A percentile compares a stretch with the other conserved stretches of the same genome.
These are phyloP conservation scores for Aethina tumida DNA, from an alignment of 1,140 invertebrate genomes.

Conservation along the genomic window DNA sequence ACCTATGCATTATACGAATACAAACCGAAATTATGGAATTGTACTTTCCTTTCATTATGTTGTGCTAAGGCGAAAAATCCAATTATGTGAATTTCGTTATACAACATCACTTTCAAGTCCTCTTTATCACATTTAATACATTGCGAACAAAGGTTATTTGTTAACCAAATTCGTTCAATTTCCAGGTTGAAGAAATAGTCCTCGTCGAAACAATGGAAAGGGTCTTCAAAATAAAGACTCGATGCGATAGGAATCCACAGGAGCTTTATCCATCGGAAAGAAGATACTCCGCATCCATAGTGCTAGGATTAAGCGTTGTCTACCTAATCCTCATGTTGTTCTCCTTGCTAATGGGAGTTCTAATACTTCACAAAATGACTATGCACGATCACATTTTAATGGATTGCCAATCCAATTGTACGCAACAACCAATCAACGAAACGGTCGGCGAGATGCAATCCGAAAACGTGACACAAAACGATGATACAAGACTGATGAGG, in stretches of 20 bases:
- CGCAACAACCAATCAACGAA: neutral
- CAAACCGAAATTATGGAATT: no score
- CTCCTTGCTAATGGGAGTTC: slow-evolving; percentile 31
- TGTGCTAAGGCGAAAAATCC: no score
- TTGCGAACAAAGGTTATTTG: no score
- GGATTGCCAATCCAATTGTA: neutral
- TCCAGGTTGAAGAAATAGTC: no score
- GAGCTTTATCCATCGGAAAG: slow-evolving; percentile 42
- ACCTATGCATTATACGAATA: no score
- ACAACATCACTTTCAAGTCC: no score
- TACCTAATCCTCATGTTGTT: slow-evolving; percentile 47
- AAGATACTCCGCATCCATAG: slow-evolving; percentile 54
- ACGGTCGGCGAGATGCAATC: neutral
- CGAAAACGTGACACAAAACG: neutral
- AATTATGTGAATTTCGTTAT: no score
- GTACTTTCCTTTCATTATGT: no score
- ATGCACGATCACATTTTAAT: slow-evolving; percentile 5
- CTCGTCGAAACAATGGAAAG: no score
- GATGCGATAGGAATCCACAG: slow-evolving; percentile 8
- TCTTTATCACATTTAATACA: no score
- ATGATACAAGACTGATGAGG: slow-evolving; percentile 5
- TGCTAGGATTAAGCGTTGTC: slow-evolving; percentile 49
- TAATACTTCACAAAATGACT: slow-evolving; percentile 22
- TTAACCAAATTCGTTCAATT: no score
- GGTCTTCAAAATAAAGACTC: slow-evolving; percentile 17